Percentiles rank a stretch among this genome's conserved stretches.
These are phyloP conservation scores for Torymus auratus DNA, from an alignment of 2,888 invertebrate genomes.

Conservation along the genomic window DNA sequence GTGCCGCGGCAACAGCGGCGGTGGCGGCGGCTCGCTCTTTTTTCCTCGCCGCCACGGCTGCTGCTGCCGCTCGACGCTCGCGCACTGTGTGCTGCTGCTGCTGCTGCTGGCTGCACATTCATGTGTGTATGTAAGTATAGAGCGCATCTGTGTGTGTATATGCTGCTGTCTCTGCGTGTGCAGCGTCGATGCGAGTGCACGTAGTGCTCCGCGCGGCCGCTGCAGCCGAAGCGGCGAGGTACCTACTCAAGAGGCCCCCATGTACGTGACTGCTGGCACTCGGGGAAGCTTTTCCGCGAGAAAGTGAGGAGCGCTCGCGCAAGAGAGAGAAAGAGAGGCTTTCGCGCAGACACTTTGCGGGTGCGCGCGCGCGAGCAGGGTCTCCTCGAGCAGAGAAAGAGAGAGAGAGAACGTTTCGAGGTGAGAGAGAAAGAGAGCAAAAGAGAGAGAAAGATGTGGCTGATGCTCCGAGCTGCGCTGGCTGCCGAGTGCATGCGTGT, in stretches of 20 bases:
- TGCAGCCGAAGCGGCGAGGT: slow-evolving; percentile 18
- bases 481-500: too few species aligned
- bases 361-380: not conserved
- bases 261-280: slow-evolving; percentile 47
- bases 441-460: not conserved
- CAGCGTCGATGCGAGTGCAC: not conserved
- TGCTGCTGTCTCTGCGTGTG: slow-evolving; percentile 6
- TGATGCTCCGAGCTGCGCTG: not conserved
- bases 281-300: slow-evolving; percentile 49
- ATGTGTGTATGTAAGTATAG: not conserved
- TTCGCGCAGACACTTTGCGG: slow-evolving; percentile 47
- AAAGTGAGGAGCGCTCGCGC: not conserved
- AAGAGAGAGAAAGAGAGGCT: slow-evolving; percentile 20
- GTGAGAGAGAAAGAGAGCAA: slow-evolving; percentile 24
- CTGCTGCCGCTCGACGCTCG: slow-evolving; percentile 29
- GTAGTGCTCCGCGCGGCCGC: not conserved
- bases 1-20: too few species aligned
- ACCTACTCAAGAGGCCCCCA: slow-evolving; percentile 21
- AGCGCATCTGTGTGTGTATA: too few species aligned
- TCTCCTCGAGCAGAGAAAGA: slow-evolving; percentile 3
- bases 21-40: slow-evolving; percentile 22
- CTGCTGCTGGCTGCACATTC: slow-evolving; percentile 13
- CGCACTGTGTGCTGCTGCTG: not conserved
- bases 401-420: slow-evolving; percentile 10
- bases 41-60: slow-evolving; percentile 20